A percentile compares a stretch with the other conserved stretches of the same genome.
Conservation (phyloP, 2,888 invertebrate species). For the Hypolimnas misippus region DNA sequence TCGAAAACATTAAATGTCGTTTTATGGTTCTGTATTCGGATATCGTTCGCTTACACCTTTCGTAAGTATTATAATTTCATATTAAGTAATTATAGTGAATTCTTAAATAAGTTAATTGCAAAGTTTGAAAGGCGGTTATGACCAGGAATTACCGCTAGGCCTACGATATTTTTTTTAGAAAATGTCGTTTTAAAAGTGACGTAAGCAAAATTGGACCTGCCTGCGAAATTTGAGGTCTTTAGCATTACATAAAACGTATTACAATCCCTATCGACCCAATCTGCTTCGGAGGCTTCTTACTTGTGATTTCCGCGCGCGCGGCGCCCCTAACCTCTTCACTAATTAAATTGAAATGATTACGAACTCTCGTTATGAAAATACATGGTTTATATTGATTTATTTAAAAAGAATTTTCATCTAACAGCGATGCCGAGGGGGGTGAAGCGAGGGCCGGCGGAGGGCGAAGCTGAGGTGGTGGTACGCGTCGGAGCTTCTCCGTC, state of each 20-base stretch:
- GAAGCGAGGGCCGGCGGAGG: slow-evolving; percentile 83
- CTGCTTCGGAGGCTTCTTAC: slow-evolving; percentile 74
- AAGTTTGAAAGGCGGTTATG: slow-evolving; percentile 63
- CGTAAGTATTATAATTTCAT: slow-evolving; percentile 72
- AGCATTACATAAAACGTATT: slow-evolving; percentile 57
- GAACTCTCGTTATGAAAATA: slow-evolving; percentile 49
- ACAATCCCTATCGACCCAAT: slow-evolving; percentile 75
- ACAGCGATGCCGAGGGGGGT: slow-evolving; percentile 85
- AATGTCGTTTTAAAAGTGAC: slow-evolving; percentile 75
- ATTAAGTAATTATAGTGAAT: slow-evolving; percentile 57
- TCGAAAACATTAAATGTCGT: slow-evolving; percentile 82
- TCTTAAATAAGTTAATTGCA: slow-evolving; percentile 54
- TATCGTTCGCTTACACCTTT: slow-evolving; percentile 82
- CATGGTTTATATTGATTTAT: slow-evolving; percentile 40
- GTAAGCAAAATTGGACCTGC: slow-evolving; percentile 71
- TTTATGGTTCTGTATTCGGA: slow-evolving; percentile 80
- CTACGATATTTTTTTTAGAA: slow-evolving; percentile 72
- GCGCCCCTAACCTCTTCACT: slow-evolving; percentile 81
- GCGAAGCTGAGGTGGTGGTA: slow-evolving; percentile 79
- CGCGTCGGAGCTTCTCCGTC: slow-evolving; percentile 82
- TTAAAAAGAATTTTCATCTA: slow-evolving; percentile 47
- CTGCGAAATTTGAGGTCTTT: slow-evolving; percentile 55
- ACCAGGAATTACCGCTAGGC: slow-evolving; percentile 68
- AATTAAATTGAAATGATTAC: slow-evolving; percentile 76
- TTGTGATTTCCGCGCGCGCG: slow-evolving; percentile 80